These are phyloP conservation scores for Bryconaethiops microstoma DNA, from an alignment of 2,797 vertebrate genomes.

Conservation along the genomic window DNA sequence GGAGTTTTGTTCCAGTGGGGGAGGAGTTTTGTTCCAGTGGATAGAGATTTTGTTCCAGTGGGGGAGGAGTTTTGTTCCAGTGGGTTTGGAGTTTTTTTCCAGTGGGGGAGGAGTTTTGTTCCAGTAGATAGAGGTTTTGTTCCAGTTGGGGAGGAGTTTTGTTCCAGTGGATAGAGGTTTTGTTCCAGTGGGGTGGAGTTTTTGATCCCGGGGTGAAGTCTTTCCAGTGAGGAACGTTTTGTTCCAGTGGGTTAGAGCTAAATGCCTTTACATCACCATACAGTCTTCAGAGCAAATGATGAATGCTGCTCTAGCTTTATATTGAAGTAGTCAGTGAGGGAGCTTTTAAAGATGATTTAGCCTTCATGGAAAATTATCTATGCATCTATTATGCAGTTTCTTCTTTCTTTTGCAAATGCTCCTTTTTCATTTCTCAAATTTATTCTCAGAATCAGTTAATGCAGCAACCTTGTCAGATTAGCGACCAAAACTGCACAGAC, in stretches of 20 bases:
- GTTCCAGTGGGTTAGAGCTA: not conserved
- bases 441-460: not conserved
- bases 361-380: not conserved
- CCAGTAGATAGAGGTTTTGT: not conserved
- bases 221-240: not conserved
- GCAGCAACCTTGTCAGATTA: not conserved
- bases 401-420: constrained; percentile 31
- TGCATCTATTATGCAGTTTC: not conserved
- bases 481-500: not conserved
- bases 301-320: not conserved
- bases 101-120: not conserved
- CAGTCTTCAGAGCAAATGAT: no score
- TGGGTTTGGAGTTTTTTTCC: not conserved
- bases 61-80: not conserved
- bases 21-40: not conserved
- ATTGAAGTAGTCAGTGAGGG: not conserved
- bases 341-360: not conserved
- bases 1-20: no score
- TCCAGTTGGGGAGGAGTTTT: not conserved
- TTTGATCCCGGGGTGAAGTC: no score
- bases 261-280: no score
- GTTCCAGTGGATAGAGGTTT: no score
- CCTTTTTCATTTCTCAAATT: not conserved
- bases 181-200: no score
- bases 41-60: no score